Evolutionary conservation across 2,113 vertebrate genomes (phyloP).

Genomic region (Myotis brandtii): DNA sequence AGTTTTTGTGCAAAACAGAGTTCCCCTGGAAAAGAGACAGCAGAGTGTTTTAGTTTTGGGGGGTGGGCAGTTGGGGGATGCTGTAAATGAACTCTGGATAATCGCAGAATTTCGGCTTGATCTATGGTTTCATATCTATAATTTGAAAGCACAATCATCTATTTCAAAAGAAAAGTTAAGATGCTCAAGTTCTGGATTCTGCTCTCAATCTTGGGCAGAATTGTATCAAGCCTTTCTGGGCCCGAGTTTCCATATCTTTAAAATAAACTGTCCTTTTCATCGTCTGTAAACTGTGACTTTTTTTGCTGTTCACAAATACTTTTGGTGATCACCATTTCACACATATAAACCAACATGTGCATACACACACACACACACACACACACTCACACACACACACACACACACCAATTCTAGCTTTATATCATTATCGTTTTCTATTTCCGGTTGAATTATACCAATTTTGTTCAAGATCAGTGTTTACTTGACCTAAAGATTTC

Average conservation of each 20-base stretch:
- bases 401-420: neutral
- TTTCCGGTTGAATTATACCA: neutral
- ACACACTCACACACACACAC: neutral
- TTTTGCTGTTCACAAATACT: neutral
- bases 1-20: neutral
- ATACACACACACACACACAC: neutral
- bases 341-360: neutral
- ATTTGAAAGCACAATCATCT: neutral
- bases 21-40: neutral
- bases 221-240: neutral
- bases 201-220: neutral
- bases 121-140: neutral
- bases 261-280: neutral
- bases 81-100: neutral
- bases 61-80: too few relatives aligned
- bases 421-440: neutral
- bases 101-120: neutral
- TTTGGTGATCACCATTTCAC: neutral
- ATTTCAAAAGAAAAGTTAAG: neutral
- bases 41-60: neutral
- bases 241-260: neutral
- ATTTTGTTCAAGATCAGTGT: neutral
- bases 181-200: neutral
- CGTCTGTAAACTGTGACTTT: neutral
- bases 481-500: slow-evolving; percentile 23